Percentiles rank a stretch among this genome's conserved stretches.
These are phyloP conservation scores for Osmerus mordax DNA, from an alignment of 2,113 vertebrate genomes.

Conservation along the genomic window DNA sequence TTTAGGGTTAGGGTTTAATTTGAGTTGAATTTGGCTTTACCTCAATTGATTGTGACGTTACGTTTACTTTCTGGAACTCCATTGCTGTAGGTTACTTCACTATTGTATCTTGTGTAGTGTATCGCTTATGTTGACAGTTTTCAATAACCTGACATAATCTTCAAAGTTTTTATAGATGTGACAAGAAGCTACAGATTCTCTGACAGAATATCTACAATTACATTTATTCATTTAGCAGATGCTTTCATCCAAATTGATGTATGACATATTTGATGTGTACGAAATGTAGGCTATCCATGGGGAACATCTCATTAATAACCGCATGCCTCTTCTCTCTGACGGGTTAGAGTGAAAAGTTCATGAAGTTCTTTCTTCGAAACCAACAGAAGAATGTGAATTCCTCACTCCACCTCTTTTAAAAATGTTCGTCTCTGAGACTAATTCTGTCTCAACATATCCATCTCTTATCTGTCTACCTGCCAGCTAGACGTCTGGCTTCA, in stretches of 20 bases:
- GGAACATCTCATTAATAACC: not conserved
- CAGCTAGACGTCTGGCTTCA: not conserved
- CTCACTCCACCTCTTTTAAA: not conserved
- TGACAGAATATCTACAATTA: too few species aligned
- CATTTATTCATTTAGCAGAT: too few species aligned
- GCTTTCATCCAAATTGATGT: not conserved
- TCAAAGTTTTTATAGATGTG: too few species aligned
- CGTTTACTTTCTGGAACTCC: too few species aligned
- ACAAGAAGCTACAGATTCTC: too few species aligned
- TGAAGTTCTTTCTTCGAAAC: not conserved
- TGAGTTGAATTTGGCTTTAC: too few species aligned
- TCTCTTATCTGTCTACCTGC: not conserved
- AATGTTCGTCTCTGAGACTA: not conserved
- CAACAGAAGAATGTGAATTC: not conserved
- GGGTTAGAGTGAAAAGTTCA: not conserved
- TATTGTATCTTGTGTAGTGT: too few species aligned
- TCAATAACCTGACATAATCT: too few species aligned
- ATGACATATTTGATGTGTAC: not conserved
- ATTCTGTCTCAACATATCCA: not conserved
- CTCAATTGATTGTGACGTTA: too few species aligned
- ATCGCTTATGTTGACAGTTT: too few species aligned
- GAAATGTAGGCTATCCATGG: not conserved
- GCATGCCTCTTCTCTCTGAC: not conserved
- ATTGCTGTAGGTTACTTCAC: too few species aligned
- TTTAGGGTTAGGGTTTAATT: too few species aligned